Evolutionary conservation across 2,113 vertebrate species (phyloP), one percentile per base, ranked within the genome.

Genomic region (Fregetta grallaria): DNA sequence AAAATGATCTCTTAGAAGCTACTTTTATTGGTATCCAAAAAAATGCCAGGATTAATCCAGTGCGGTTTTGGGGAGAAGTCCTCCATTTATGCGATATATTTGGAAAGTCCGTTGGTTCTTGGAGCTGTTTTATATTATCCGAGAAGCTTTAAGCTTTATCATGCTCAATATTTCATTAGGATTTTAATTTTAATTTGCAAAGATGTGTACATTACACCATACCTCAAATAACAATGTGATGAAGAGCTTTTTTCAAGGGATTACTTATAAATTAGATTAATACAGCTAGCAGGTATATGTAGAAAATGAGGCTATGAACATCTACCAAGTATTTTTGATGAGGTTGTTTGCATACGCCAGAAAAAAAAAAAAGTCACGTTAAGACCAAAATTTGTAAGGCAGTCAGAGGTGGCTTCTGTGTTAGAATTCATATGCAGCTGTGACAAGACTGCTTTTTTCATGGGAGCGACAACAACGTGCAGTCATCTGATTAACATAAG

Each of bases 391-490:
- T 47, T 53, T 38, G 22, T 55, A 68, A 86, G 47, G 32, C 40
- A 52, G 4, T 25, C 1, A 2, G 63, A 47, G 36, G 23, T 47
- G 65, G 72, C 26, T 42, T 62, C 32, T 67, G 53, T 34, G 18
- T 81, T 87, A 49, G 23, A 63, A 80, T 78, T 61, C 27, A 9
- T 32, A 20, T 34, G 52, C 15, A 40, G 49, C 49, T 62, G 21
- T 1, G 8, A 29, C 14, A 55, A n/a, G 30, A 53, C 12, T 0
- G 0, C 16, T 49, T 82, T 62, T 89, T 55, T 44, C 53, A 23
- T 32, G 27, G 36, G 21, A 29, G 9, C 59, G 72, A 34, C 62
- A n/a, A 13, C 40, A 68, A 9, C 0, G 0, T 70, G 10, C 21
- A 58, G 40, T 21, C 27, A 30, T 42, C 45, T 81, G 44, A 71